Conservation (phyloP, 2,797 vertebrate species). For the Leptatherina wallacei region DNA sequence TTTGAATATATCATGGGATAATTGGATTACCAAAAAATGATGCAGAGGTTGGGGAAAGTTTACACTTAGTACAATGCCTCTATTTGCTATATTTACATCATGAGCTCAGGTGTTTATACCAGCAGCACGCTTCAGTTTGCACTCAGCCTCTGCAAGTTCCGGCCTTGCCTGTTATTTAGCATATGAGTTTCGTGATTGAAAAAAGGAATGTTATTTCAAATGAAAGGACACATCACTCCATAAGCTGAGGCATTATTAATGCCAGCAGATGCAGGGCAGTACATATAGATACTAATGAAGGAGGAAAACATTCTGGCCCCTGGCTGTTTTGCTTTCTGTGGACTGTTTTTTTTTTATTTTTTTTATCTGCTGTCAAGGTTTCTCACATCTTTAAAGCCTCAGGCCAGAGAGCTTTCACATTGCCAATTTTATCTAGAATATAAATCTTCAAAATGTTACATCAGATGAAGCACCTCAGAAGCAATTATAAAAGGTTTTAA, state of each 20-base stretch:
- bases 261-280: slow-evolving; percentile 8
- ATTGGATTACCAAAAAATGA: slow-evolving; percentile 57
- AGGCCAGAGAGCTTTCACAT: slow-evolving; percentile 31
- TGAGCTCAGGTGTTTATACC: slow-evolving; percentile 70
- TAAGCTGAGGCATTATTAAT: not conserved
- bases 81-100: slow-evolving; percentile 66
- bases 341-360: slow-evolving; percentile 16
- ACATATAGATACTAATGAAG: slow-evolving; percentile 27
- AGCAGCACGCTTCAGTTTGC: slow-evolving; percentile 53
- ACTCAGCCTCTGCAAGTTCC: slow-evolving; percentile 19
- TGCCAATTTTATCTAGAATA: slow-evolving; percentile 46
- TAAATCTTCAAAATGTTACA: slow-evolving; percentile 55
- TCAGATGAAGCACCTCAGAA: slow-evolving; percentile 60
- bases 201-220: not conserved
- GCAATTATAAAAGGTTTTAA: slow-evolving; percentile 52
- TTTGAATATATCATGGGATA: slow-evolving; percentile 34
- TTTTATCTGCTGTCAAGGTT: slow-evolving; percentile 46
- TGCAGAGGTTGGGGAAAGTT: slow-evolving; percentile 49
- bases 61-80: slow-evolving; percentile 35
- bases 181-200: slow-evolving; percentile 15
- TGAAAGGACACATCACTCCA: slow-evolving; percentile 3
- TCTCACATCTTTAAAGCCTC: slow-evolving; percentile 40
- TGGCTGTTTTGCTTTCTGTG: slow-evolving; percentile 41
- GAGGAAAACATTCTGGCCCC: slow-evolving; percentile 11
- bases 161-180: slow-evolving; percentile 22